These are phyloP conservation scores for Empis stercorea DNA, from an alignment of 2,888 invertebrate species.

Conservation along the genomic window DNA sequence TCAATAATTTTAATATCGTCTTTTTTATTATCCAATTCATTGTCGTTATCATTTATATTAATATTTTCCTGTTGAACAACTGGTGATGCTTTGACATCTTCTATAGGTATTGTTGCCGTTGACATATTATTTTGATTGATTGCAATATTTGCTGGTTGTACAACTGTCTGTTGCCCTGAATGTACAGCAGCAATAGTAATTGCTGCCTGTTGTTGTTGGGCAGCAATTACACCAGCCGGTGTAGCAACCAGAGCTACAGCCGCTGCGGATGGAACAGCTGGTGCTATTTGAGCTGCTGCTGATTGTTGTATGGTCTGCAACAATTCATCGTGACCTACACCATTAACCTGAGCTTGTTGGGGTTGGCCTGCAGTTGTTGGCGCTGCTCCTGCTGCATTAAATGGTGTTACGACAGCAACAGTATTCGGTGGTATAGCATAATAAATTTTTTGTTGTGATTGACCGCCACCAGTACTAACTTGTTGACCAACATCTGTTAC, in stretches of 20 bases:
- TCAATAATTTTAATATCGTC: slow-evolving; percentile 29
- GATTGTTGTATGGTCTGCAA: slow-evolving; percentile 24
- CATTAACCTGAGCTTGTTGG: slow-evolving; percentile 28
- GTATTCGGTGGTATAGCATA: slow-evolving; percentile 24
- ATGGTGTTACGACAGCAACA: slow-evolving; percentile 22
- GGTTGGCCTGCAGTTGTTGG: slow-evolving; percentile 17
- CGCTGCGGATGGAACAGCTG: slow-evolving; percentile 15
- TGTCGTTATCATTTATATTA: neutral
- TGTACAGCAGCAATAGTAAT: slow-evolving; percentile 10
- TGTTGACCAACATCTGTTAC: slow-evolving; percentile 21
- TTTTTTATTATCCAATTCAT: slow-evolving; percentile 2
- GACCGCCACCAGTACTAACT: neutral
- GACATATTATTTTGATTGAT: neutral
- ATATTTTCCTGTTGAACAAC: too few species aligned
- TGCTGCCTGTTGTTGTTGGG: slow-evolving; percentile 7
- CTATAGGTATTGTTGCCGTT: neutral
- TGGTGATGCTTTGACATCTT: too few species aligned
- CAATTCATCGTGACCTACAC: slow-evolving; percentile 33
- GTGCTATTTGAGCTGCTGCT: slow-evolving; percentile 18
- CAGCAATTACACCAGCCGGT: slow-evolving; percentile 8
- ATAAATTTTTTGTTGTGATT: neutral
- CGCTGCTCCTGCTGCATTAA: slow-evolving; percentile 13
- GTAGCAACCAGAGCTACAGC: slow-evolving; percentile 7
- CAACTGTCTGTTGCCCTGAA: slow-evolving; percentile 6
- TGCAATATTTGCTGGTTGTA: slow-evolving; percentile 13